Evolutionary conservation across 2,113 vertebrate species (phyloP), one percentile per base, ranked within the genome.

Genomic region (Gadus chalcogrammus): DNA sequence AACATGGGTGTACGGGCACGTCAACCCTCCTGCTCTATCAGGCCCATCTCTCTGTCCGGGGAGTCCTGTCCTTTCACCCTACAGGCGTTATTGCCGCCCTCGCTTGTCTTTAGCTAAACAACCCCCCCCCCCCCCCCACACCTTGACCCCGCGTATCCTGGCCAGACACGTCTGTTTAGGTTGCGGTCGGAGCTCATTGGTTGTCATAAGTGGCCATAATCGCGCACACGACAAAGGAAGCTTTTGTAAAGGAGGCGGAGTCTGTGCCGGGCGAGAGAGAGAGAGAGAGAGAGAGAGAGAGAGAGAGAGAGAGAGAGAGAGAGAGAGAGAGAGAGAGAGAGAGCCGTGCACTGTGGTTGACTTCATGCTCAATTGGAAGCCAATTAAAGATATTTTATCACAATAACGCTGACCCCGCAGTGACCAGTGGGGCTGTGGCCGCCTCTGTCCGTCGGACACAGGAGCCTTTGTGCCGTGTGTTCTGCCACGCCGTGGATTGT

Each of bases 371-470:
- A 82, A 78, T 82, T 71, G 74, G 82, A 80, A 85, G 62, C 63
- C 79, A 82, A 85, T 88, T 85, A 83, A 63, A 69, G 63, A 72
- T 83, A 81, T 86, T 88, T 85, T 79, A 84, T 88, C 81, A 73
- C 78, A 84, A 65, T 79, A 88, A 81, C 72, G 70, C 61, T 89
- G 85, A 87, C 87, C 87, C 76, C 15, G 27, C 4, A 20, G 59
- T 86, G 82, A 91, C 89, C 84, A 1, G 52, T 72, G 60, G 60
- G 68, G 68, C 52, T 61, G 52, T 31, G 31, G 31, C 5, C 5
- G 3, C n/a, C 55, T 72, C 79, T 75, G 67, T 69, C 69, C 68
- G 15, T 24, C 17, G 65, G 28, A 83, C 79, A 82, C 67, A 69
- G 77, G 52, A 28, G 53, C 63, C 68, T 27, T 76, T 84, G 77